Conservation (phyloP, 2,888 invertebrate genomes). For the Eupithecia tripunctaria region DNA sequence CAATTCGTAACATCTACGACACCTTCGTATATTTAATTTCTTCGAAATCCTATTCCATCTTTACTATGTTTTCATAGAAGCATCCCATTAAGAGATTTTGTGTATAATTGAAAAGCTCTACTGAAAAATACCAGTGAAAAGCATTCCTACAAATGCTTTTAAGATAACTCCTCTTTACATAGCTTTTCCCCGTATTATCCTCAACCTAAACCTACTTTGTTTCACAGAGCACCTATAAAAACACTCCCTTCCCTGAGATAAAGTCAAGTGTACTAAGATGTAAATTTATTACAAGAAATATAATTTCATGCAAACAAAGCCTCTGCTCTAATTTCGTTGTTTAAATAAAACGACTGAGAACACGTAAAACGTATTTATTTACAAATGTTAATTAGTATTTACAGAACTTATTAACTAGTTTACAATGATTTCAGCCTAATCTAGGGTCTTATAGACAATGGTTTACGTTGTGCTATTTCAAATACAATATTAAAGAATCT, state of each 20-base stretch:
- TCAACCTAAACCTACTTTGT: slow-evolving; percentile 41
- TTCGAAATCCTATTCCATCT: neutral
- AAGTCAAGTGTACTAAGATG: slow-evolving; percentile 22
- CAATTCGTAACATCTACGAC: neutral
- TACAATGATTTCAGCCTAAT: slow-evolving; percentile 46
- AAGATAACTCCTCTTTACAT: slow-evolving; percentile 44
- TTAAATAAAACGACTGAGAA: slow-evolving; percentile 60
- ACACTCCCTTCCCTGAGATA: slow-evolving; percentile 36
- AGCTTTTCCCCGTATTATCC: slow-evolving; percentile 40
- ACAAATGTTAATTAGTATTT: slow-evolving; percentile 67
- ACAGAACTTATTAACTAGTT: slow-evolving; percentile 58
- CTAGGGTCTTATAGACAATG: slow-evolving; percentile 46
- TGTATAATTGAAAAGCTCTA: neutral
- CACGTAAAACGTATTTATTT: slow-evolving; percentile 81
- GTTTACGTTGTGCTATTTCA: slow-evolving; percentile 33
- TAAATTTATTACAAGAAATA: slow-evolving; percentile 38
- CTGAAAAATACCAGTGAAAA: slow-evolving; percentile 30
- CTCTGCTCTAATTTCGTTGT: slow-evolving; percentile 13
- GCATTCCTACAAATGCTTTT: slow-evolving; percentile 39
- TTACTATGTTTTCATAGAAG: neutral
- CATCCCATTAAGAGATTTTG: neutral
- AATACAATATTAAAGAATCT: slow-evolving; percentile 22
- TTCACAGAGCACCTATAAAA: slow-evolving; percentile 42
- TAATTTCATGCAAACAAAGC: slow-evolving; percentile 30
- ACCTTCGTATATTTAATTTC: neutral